Evolutionary conservation across 2,888 invertebrate species (phyloP).

Genomic region (Torymus auratus): DNA sequence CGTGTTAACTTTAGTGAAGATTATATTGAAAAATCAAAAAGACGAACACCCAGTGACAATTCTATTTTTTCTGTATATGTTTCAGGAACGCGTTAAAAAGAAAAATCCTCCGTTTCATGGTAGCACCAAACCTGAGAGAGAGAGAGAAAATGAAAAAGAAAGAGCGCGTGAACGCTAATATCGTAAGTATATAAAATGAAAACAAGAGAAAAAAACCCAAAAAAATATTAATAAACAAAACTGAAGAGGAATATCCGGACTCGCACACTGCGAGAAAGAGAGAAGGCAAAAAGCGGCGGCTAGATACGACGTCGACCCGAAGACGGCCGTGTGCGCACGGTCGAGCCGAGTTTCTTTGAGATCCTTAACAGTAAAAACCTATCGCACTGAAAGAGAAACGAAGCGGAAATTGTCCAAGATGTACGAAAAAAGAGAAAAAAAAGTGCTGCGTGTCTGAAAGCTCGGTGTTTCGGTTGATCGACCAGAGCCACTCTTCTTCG

Average conservation of each 20-base stretch:
- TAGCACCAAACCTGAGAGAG: conserved; percentile 71
- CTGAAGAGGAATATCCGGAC: conserved; percentile 42
- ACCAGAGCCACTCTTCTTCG: conserved; percentile 59
- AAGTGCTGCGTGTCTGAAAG: conserved; percentile 62
- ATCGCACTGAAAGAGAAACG: conserved; percentile 35
- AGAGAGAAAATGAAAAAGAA: conserved; percentile 66
- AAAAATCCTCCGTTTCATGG: conserved; percentile 66
- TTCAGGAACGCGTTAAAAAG: conserved; percentile 74
- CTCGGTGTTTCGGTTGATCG: conserved; percentile 68
- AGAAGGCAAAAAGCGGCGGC: no score
- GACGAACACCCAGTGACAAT: conserved; percentile 32
- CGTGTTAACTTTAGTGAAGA: conserved; percentile 1
- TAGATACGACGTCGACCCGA: conserved; percentile 15
- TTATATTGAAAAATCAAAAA: conserved; percentile 6
- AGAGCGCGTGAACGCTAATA: conserved; percentile 68
- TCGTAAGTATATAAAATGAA: conserved; percentile 66
- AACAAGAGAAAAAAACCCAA: conserved; percentile 60
- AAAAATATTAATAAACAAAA: conserved; percentile 56
- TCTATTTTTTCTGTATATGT: conserved; percentile 67
- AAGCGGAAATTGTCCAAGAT: conserved; percentile 25
- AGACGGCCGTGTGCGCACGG: conserved; percentile 1
- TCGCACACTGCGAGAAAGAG: conserved; percentile 38
- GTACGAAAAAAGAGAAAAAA: conserved; percentile 20
- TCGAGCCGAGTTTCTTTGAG: conserved; percentile 39
- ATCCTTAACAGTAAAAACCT: conserved; percentile 16